Conservation (phyloP, 2,888 invertebrate species). For the Beris morrisii region DNA sequence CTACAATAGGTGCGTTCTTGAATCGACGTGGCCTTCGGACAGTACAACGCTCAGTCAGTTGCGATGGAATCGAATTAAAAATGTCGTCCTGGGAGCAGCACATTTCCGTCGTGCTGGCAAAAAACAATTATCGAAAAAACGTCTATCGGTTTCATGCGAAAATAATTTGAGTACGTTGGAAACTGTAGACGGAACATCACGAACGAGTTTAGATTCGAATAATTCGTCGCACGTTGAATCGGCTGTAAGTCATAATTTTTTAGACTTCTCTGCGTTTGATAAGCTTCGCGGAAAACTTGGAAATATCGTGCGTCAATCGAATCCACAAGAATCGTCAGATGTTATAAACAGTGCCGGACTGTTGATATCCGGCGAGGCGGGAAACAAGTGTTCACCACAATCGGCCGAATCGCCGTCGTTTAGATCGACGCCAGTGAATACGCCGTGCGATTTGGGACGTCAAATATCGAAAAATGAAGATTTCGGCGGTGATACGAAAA, state of each 20-base stretch:
- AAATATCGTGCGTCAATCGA: conserved; percentile 66
- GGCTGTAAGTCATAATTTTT: conserved; percentile 42
- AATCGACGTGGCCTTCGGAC: conserved; percentile 92
- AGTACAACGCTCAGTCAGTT: conserved; percentile 73
- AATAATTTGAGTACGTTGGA: conserved; percentile 55
- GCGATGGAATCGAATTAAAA: conserved; percentile 91
- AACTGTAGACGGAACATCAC: conserved; percentile 54
- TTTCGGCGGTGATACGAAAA: conserved; percentile 78
- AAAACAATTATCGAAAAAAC: conserved; percentile 60
- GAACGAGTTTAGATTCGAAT: conserved; percentile 55
- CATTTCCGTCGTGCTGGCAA: conserved; percentile 81
- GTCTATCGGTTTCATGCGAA: conserved; percentile 51
- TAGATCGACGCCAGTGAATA: conserved; percentile 61
- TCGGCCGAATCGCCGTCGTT: conserved; percentile 47
- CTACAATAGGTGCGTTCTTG: conserved; percentile 80
- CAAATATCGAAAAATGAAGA: conserved; percentile 70
- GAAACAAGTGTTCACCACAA: conserved; percentile 39
- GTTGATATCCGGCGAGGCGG: conserved; percentile 57
- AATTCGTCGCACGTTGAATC: conserved; percentile 45
- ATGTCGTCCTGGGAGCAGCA: conserved; percentile 88
- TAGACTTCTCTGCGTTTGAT: conserved; percentile 61
- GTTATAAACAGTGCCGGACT: conserved; percentile 59
- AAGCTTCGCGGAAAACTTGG: conserved; percentile 63
- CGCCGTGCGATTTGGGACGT: conserved; percentile 47
- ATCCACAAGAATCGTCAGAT: conserved; percentile 47